These are phyloP conservation scores for Steatocranus sp. DNA, from an alignment of 2,797 vertebrate species.

Conservation along the genomic window DNA sequence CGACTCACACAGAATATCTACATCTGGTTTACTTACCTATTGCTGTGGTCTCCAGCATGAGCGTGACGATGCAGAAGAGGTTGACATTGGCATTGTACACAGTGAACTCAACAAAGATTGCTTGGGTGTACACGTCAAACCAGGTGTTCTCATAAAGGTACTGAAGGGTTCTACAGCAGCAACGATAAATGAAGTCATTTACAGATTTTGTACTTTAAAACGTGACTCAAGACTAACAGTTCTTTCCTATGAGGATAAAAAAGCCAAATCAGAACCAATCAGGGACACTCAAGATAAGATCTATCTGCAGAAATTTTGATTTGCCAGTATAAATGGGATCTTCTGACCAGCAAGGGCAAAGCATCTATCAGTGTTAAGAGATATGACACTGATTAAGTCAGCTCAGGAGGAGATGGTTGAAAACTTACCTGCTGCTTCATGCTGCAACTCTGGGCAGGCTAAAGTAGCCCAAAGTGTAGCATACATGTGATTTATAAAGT, in stretches of 20 bases:
- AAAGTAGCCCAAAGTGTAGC: background rate
- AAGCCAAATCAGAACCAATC: background rate
- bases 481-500: background rate
- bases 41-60: slow-evolving; percentile 88
- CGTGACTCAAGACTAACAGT: background rate
- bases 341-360: background rate
- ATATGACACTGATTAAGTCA: background rate
- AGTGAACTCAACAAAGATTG: slow-evolving; percentile 91
- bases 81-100: slow-evolving; percentile 96
- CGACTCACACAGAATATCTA: background rate
- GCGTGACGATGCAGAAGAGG: slow-evolving; percentile 88
- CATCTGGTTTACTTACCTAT: slow-evolving; percentile 74
- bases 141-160: slow-evolving; percentile 86
- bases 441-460: background rate
- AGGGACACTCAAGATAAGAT: background rate
- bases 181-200: background rate
- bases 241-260: background rate
- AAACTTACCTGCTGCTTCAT: background rate
- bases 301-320: background rate
- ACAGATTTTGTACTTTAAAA: background rate
- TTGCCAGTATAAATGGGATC: background rate
- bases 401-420: background rate
- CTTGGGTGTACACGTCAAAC: slow-evolving; percentile 89
- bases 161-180: slow-evolving; percentile 78
- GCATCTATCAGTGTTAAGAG: background rate